Evolutionary conservation across 2,888 invertebrate genomes (phyloP), one percentile per base, ranked within the genome.

Genomic region (Galeruca laticollis): DNA sequence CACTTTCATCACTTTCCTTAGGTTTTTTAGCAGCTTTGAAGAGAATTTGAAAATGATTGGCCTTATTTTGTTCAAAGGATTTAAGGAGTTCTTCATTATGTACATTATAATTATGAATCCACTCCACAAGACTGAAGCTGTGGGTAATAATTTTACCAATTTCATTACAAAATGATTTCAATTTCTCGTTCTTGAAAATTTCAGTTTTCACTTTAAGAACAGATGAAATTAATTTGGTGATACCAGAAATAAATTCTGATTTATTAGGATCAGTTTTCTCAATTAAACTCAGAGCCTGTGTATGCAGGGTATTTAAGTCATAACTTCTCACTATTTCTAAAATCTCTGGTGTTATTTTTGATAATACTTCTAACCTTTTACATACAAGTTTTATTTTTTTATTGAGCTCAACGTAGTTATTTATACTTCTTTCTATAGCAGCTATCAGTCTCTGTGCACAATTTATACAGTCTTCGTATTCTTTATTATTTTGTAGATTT

Each of bases 181-280:
- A 75, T n/a, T 84, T 83, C 51, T 86, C 80, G 76, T 87, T 86
- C 67, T 81, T 80, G 51, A 90, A 80, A 69, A 89, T 85, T 77
- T 84, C 86, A 74, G 87, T 88, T 75, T 89, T 86, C 4, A 87
- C 79, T 80, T 88, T 88, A 0, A 90, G 82, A 69, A 89, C 88
- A 66, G 88, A 86, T 73, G 89, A 89, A 40, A 90, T 85, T 56
- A 89, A 81, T 79, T 88, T 88, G 21, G 88, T 87, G 78, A 90
- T 89, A 51, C 88, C 87, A 66, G 84, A 83, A 73, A 88, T 88
- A 8, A 59, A n/a, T 57, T 18, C 33, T 2, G 26, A n/a, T 15
- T 86, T 86, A 82, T 83, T 86, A 67, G 86, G 59, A 33, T 47
- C 85, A 76, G 82, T 85, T 76, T 70, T 68, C 37, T 69, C 67